Evolutionary conservation across 2,797 vertebrate genomes (phyloP).

Genomic region (Mus caroli): DNA sequence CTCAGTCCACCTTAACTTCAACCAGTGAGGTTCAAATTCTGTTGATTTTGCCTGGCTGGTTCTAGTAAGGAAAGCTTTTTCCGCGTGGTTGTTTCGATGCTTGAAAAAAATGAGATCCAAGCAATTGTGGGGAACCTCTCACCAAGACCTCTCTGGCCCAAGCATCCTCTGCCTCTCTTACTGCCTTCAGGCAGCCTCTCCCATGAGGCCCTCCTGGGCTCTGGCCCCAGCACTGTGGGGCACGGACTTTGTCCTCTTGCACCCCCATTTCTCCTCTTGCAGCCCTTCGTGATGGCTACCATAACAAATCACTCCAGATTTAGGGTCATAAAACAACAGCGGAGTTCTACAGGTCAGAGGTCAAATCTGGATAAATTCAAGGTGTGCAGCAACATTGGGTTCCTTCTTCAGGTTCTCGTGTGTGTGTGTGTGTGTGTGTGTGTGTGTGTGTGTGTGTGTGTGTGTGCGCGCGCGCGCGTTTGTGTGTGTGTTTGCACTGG

Average conservation of each 20-base stretch:
- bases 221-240: background rate
- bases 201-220: background rate
- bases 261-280: background rate
- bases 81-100: background rate
- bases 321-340: background rate
- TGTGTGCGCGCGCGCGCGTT: too few species aligned
- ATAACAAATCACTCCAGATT: background rate
- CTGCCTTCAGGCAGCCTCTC: background rate
- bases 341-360: background rate
- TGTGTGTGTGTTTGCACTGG: background rate
- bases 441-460: background rate
- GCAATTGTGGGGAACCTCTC: background rate
- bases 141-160: background rate
- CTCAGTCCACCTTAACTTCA: conserved; percentile 1
- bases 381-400: background rate
- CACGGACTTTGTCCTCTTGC: background rate
- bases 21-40: background rate
- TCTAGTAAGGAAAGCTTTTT: conserved; percentile 38
- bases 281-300: background rate
- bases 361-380: background rate
- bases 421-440: background rate
- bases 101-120: background rate
- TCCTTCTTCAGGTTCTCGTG: background rate
- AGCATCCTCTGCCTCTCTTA: background rate
- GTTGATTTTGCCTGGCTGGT: conserved; percentile 34